Base-by-base conservation (phyloP, 2,888 invertebrate genomes). In the Phalangium opilio region DNA sequence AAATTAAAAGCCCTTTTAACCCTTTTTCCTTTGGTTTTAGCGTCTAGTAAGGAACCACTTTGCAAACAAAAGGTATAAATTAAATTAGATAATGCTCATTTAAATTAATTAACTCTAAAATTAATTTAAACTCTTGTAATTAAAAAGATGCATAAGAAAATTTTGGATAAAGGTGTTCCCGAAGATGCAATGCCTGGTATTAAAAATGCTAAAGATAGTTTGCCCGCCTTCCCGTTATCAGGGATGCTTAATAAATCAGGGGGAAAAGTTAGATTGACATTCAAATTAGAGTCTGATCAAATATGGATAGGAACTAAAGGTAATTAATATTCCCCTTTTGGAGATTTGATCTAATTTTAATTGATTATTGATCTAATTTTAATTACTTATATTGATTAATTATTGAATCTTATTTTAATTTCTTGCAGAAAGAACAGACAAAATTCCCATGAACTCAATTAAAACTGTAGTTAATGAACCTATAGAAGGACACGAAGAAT, bases 211-310 rank as follows among this genome's bases (percentile, higher is more conserved):
- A 81, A 81, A 73, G 85, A 86, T 19, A 48, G 46, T 21, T 68
- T 90, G 55, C 90, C 90, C 27, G 76, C 78, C 44, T 73, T 77
- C 47, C 87, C 89, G 33, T 65, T 90, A 21, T 78, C 81, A 55
- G 89, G 89, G 41, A 89, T 90, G 89, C 70, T 89, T 62, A 89
- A 87, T 66, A 85, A 86, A 64, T 76, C 78, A 51, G 86, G 87
- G 14, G 83, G 84, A 3, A 89, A 87, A 74, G 84, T 90, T 45
- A 72, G 89, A 58, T 74, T 90, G 50, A 89, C 89, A 41, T 90
- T 90, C 66, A 90, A 90, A 72, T 73, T 89, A 60, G 89, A 89
- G 64, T 74, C 77, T 56, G 89, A 90, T 64, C 84, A 89, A 65
- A 70, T 89, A 14, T 89, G 89, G 89, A 77, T 89, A 40, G 86